Conservation (phyloP, 2,113 vertebrate genomes). For the Podocnemis expansa region DNA sequence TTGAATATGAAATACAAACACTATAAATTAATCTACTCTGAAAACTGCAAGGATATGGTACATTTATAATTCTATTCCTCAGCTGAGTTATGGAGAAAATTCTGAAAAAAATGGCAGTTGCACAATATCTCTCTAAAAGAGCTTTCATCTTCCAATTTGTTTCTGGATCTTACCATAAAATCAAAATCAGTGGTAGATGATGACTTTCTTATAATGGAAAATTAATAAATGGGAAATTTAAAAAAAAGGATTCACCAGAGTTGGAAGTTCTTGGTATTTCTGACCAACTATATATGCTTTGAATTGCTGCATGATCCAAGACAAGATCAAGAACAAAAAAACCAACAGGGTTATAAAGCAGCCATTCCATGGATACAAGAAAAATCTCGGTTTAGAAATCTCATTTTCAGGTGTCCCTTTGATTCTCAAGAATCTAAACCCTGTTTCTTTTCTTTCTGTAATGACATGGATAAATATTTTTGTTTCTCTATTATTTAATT, state of each 20-base stretch:
- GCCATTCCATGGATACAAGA: neutral
- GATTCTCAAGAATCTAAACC: neutral
- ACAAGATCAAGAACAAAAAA: neutral
- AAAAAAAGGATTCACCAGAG: neutral
- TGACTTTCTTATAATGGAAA: neutral
- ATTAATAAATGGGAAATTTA: neutral
- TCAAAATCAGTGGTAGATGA: neutral
- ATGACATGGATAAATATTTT: neutral
- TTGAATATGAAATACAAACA: neutral
- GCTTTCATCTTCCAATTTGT: neutral
- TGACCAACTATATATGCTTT: rapidly evolving
- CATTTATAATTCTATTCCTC: neutral
- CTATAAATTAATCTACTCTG: neutral
- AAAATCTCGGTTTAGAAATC: neutral
- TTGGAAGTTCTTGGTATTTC: neutral
- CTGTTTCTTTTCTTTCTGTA: neutral
- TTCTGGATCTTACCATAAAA: neutral
- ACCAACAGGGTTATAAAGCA: rapidly evolving
- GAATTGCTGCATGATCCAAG: neutral
- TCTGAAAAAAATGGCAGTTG: neutral
- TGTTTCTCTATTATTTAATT: neutral
- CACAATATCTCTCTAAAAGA: neutral
- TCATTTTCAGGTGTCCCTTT: too few relatives aligned
- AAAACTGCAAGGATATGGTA: neutral
- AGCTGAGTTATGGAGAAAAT: neutral